Conservation (phyloP, 2,888 invertebrate species). For the Heliconius ethilla region DNA sequence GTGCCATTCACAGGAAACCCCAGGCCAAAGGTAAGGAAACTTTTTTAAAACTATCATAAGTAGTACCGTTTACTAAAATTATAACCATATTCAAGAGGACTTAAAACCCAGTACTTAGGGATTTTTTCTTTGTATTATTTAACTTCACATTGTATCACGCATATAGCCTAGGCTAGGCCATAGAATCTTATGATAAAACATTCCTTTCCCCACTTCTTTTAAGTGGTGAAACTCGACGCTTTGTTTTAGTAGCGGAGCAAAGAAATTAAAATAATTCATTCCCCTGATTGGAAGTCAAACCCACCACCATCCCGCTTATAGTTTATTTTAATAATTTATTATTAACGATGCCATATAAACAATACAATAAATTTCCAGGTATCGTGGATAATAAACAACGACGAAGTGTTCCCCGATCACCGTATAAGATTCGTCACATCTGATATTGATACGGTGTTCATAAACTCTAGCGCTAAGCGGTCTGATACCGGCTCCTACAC, state of each 20-base stretch:
- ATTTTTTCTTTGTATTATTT: no score
- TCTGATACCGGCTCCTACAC: constrained; percentile 96
- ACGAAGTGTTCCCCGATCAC: constrained; percentile 89
- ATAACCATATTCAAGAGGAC: background rate
- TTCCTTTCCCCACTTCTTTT: background rate
- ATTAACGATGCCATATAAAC: background rate
- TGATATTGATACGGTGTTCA: constrained; percentile 89
- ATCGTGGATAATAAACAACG: constrained; percentile 94
- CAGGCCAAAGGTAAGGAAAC: constrained; percentile 87
- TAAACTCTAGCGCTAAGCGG: constrained; percentile 93
- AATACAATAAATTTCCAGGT: constrained; percentile 57
- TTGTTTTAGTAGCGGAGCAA: background rate
- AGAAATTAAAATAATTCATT: background rate
- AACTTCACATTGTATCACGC: no score
- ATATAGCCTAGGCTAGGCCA: no score
- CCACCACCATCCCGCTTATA: no score
- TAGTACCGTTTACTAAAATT: background rate
- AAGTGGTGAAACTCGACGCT: background rate
- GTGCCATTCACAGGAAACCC: constrained; percentile 97
- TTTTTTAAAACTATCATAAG: background rate
- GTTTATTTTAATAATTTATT: background rate
- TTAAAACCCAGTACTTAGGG: background rate
- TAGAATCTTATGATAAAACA: no score
- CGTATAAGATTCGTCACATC: constrained; percentile 94
- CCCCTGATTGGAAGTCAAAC: background rate